Conservation (phyloP, 2,113 vertebrate species). For the Ammodytes dubius region DNA sequence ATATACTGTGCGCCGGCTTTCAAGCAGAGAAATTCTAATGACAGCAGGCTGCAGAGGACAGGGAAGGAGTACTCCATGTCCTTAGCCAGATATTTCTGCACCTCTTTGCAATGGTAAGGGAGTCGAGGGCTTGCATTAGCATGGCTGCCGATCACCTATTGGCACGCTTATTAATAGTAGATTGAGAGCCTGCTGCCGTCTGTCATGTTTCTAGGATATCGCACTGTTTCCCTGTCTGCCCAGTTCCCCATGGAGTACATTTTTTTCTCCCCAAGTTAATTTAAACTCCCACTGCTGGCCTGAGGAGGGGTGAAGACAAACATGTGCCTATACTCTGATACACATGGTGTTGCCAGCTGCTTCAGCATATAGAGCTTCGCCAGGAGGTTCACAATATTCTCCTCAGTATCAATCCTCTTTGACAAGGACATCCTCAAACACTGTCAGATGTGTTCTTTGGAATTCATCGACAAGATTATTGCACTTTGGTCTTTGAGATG, state of each 20-base stretch:
- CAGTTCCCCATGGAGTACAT: slow-evolving; percentile 20
- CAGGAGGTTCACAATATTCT: background rate
- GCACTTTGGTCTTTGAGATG: background rate
- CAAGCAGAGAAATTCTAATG: slow-evolving; percentile 75
- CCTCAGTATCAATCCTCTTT: background rate
- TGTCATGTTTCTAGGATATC: slow-evolving; percentile 28
- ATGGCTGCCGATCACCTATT: slow-evolving; percentile 41
- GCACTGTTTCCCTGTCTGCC: slow-evolving; percentile 20
- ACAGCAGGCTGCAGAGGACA: slow-evolving; percentile 53
- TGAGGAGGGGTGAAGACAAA: slow-evolving; percentile 5
- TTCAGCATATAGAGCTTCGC: background rate
- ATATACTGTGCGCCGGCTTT: slow-evolving; percentile 65
- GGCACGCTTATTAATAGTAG: slow-evolving; percentile 63
- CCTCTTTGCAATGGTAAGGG: slow-evolving; percentile 35
- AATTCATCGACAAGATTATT: background rate
- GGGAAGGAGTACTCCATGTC: slow-evolving; percentile 57
- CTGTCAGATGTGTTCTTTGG: slow-evolving; percentile 1
- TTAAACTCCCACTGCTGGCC: slow-evolving; percentile 17
- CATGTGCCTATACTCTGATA: background rate
- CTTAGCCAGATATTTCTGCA: slow-evolving; percentile 59
- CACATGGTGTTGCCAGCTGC: background rate
- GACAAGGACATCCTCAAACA: slow-evolving; percentile 1
- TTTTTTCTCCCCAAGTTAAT: slow-evolving; percentile 11
- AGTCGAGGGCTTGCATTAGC: slow-evolving; percentile 32
- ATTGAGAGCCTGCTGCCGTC: slow-evolving; percentile 73